phyloP scores from a whole-genome alignment of 2,113 vertebrate species.

The Ceyx margarethae region DNA sequence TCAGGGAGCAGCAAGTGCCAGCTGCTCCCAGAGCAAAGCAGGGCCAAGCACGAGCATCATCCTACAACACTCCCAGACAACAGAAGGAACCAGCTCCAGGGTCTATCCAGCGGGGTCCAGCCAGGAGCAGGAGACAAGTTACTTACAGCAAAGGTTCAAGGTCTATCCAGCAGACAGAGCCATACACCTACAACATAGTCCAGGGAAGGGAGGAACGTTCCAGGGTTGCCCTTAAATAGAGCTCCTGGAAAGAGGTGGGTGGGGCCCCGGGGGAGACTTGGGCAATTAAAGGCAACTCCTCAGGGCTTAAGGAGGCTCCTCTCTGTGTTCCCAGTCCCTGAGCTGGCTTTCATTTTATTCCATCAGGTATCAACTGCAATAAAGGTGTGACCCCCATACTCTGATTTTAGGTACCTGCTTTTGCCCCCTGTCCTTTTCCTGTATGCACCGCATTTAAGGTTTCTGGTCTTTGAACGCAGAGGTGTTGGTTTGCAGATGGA shows the following conservation, averaged over 20 bases:
- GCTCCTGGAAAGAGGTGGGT: not conserved
- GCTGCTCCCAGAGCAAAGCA: not conserved
- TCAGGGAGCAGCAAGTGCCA: not conserved
- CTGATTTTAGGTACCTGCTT: not conserved
- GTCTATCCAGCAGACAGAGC: not conserved
- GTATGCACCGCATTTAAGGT: not conserved
- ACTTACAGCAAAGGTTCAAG: fast-evolving
- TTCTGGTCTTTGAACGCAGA: not conserved
- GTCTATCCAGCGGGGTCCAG: fast-evolving
- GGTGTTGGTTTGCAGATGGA: not conserved
- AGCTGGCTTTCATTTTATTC: not conserved
- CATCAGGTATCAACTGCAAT: not conserved
- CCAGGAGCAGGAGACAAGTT: not conserved
- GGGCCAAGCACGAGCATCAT: not conserved
- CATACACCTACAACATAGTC: not conserved
- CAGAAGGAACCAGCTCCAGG: not conserved
- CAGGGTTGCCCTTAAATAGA: not conserved
- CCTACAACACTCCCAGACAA: not conserved
- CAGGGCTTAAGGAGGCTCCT: not conserved
- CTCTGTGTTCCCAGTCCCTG: not conserved
- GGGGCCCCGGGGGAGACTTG: not conserved
- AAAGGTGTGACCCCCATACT: not conserved
- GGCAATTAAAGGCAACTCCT: not conserved
- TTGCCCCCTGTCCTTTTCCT: not conserved
- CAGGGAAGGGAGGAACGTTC: fast-evolving